Base-by-base conservation (phyloP, 2,888 invertebrate genomes). In the Tenodera sinensis region DNA sequence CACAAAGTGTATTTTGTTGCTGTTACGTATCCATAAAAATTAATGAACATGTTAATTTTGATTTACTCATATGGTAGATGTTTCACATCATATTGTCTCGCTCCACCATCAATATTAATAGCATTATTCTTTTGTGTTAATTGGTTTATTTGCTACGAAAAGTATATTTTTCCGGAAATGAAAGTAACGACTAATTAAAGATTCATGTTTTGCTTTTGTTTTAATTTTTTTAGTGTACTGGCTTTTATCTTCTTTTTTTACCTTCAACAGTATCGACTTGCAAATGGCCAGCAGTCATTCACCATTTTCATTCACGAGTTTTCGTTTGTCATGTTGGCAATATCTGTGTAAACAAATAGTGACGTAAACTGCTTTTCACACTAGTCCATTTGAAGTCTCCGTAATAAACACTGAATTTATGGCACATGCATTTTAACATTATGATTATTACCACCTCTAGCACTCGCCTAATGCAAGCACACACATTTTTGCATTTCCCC, bases 21-120 rank as follows among this genome's bases (percentile, higher is more conserved):
- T 87, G n/a, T n/a, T n/a, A 34, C 27, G n/a, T 30, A n/a, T 25
- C 30, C 81, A 87, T 87, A 87, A 87, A 83, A 87, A 87, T 83
- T 87, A 87, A 83, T 83, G 87, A 82, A 83, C 28, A 34, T 42
- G 87, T 83, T 87, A 87, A 87, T 87, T 87, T 30, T 82, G 87
- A 83, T 87, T 87, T 87, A 87, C 34, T 85, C 85, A 3, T 27
- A 85, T n/a, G 85, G 27, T 15, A 85, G 85, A 15, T 85, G 47
- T 85, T 85, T 85, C 85, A 85, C 42, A 47, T 28, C 47, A 85
- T 15, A 42, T 27, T 47, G 85, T 71, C 20, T 71, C 25, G 3
- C 6, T 71, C 6, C 54, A 71, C 54, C 25, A 20, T 71, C 54
- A 71, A 71, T 71, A 71, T 71, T 71, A 71, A 71, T 71, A 25